phyloP scores from a whole-genome alignment of 2,888 invertebrate genomes.

The Ochlodes sylvanus region DNA sequence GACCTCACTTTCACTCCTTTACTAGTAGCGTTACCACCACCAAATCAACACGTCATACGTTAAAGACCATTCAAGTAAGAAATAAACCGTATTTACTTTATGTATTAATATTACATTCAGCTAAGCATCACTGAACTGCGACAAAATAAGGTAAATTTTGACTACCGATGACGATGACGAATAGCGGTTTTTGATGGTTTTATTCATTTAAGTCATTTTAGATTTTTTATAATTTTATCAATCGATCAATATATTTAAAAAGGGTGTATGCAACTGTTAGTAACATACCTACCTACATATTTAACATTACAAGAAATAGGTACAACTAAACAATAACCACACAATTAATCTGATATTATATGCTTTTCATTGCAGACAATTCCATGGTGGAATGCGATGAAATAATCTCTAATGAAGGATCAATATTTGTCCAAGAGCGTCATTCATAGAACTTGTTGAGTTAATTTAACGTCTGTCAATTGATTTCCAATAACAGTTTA shows the following conservation, averaged over 20 bases:
- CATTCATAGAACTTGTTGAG: constrained; percentile 65
- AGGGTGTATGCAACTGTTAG: too few relatives aligned
- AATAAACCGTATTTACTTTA: too few relatives aligned
- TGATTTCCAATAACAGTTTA: constrained; percentile 82
- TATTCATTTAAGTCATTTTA: too few relatives aligned
- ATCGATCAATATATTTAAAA: too few relatives aligned
- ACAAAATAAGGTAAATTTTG: too few relatives aligned
- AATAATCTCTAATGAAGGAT: constrained; percentile 2
- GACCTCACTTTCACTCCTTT: constrained; percentile 80
- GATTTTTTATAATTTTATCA: too few relatives aligned
- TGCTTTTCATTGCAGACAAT: background rate
- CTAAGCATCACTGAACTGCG: background rate
- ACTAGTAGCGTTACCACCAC: constrained; percentile 47
- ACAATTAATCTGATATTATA: too few relatives aligned
- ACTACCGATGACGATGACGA: too few relatives aligned
- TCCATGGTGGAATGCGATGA: background rate
- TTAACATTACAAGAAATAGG: too few relatives aligned
- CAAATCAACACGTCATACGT: constrained; percentile 16
- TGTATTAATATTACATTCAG: background rate
- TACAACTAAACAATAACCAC: too few relatives aligned
- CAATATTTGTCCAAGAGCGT: constrained; percentile 45
- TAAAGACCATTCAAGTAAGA: constrained; percentile 11
- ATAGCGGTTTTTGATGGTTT: too few relatives aligned
- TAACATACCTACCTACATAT: too few relatives aligned
- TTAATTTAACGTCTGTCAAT: constrained; percentile 73